phyloP scores from a whole-genome alignment of 2,888 invertebrate genomes.

The Coleophora flavipennella region DNA sequence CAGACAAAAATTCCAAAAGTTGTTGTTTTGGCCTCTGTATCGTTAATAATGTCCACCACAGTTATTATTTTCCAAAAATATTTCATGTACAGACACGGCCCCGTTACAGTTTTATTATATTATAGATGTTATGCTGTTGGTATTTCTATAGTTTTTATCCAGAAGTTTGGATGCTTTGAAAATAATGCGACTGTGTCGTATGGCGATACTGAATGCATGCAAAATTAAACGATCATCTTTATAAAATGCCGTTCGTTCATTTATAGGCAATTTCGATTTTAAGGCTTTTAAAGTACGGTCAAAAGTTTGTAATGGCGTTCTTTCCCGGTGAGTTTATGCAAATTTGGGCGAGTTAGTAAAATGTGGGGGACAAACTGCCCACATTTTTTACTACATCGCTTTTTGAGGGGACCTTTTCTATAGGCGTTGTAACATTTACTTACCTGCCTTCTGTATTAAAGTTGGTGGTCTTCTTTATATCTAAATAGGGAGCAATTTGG shows the following conservation, averaged over 20 bases:
- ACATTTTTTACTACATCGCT: slow-evolving; percentile 8
- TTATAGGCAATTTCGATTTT: slow-evolving; percentile 60
- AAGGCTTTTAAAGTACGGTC: slow-evolving; percentile 56
- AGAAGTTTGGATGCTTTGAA: too few species aligned
- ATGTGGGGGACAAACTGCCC: slow-evolving; percentile 24
- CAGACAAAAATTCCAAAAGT: too few species aligned
- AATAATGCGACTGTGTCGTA: too few species aligned
- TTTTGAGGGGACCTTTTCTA: slow-evolving; percentile 1
- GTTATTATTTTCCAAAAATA: too few species aligned
- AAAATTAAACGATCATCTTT: slow-evolving; percentile 22
- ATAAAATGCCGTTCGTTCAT: slow-evolving; percentile 27
- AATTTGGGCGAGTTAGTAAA: slow-evolving; percentile 49
- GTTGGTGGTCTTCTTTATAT: background rate
- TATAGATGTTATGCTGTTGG: too few species aligned
- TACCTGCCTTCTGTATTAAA: background rate
- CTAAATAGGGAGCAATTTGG: too few species aligned
- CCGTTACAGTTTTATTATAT: too few species aligned
- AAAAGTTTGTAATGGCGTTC: slow-evolving; percentile 50
- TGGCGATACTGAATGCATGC: slow-evolving; percentile 14
- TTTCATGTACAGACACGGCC: too few species aligned
- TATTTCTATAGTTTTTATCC: too few species aligned
- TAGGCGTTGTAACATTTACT: slow-evolving; percentile 1
- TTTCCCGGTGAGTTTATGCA: slow-evolving; percentile 57
- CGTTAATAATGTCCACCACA: too few species aligned
- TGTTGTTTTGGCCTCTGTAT: too few species aligned